A percentile compares a stretch with the other conserved stretches of the same genome.
Evolutionary conservation across 2,888 invertebrate genomes (phyloP).

Genomic region (Brachypalpus laphriformis): DNA sequence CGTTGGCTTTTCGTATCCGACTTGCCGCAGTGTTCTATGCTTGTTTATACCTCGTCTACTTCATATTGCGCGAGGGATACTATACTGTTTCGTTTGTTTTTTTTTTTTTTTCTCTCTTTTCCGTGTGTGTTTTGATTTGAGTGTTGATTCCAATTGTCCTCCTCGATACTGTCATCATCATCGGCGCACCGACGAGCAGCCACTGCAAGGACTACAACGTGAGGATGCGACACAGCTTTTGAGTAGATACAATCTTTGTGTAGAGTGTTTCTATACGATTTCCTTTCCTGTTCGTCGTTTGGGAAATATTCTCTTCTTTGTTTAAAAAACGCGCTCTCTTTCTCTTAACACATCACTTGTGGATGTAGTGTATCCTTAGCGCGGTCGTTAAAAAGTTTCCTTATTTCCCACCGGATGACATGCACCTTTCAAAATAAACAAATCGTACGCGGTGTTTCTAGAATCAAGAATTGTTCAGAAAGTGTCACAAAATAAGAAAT

Average conservation of each 20-base stretch:
- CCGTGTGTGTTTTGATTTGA: conserved; percentile 46
- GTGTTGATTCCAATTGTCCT: conserved; percentile 48
- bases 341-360: conserved; percentile 60
- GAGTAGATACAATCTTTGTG: conserved; percentile 47
- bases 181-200: conserved; percentile 59
- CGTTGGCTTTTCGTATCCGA: conserved; percentile 64
- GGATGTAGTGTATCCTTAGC: conserved; percentile 57
- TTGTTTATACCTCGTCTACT: conserved; percentile 41
- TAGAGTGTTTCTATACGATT: conserved; percentile 30
- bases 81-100: conserved; percentile 40
- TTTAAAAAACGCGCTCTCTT: conserved; percentile 48
- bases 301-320: conserved; percentile 70
- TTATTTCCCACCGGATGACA: conserved; percentile 46
- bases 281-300: conserved; percentile 24
- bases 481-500: neutral
- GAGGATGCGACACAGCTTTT: conserved; percentile 61
- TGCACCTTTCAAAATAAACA: conserved; percentile 64
- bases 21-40: conserved; percentile 39
- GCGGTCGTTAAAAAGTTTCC: conserved; percentile 55
- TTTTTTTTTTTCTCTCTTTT: conserved; percentile 27
- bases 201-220: conserved; percentile 62
- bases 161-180: conserved; percentile 37
- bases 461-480: neutral
- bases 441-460: conserved; percentile 47
- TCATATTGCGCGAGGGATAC: conserved; percentile 52